Base-by-base conservation (phyloP, 2,888 invertebrate genomes). In the Neocrepidodera transversa region DNA sequence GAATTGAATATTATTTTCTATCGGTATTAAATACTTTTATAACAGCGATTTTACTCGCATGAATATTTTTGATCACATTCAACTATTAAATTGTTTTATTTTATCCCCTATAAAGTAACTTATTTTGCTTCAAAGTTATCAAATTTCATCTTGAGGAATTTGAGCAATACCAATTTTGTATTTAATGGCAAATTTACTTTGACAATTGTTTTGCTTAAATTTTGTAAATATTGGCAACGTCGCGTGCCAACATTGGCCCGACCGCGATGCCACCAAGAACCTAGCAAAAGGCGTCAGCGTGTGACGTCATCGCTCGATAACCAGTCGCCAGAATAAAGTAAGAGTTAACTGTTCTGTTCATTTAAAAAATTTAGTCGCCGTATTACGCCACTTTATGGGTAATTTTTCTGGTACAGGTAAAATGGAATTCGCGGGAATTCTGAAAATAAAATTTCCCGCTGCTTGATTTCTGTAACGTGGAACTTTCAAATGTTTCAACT, bases 271-370 rank as follows among this genome's bases (percentile, higher is more conserved):
- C 28, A 28, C 2, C 28, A 10, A 28, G 32, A 32, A 32, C 30
- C 8, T 6, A 32, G 38, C 30, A 43, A 18, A 53, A 53, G 23
- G 43, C 53, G 42, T 53, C 53, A 53, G 53, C 53, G 7, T 23
- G 13, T 43, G 53, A 53, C 53, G 53, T 53, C 53, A 53, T 13
- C 53, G 53, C 43, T 53, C 43, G 23, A 53, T 53, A 53, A 43
- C 43, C 30, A 23, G 38, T 14, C 38, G 11, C 32, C 13, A 11
- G 32, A 32, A 32, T 32, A 32, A 32, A 32, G 32, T 32, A 32
- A 32, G 2, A 32, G 32, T 32, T n/a, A 32, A 32, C 32, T 32
- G 32, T 32, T 32, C n/a, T 32, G 11, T 11, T 32, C 5, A n/a
- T n/a, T n/a, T 10, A 10, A 32, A n/a, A 2, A 32, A 32, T 11